Evolutionary conservation across 2,888 invertebrate genomes (phyloP).

Genomic region (Glyphotaelius pellucidus): DNA sequence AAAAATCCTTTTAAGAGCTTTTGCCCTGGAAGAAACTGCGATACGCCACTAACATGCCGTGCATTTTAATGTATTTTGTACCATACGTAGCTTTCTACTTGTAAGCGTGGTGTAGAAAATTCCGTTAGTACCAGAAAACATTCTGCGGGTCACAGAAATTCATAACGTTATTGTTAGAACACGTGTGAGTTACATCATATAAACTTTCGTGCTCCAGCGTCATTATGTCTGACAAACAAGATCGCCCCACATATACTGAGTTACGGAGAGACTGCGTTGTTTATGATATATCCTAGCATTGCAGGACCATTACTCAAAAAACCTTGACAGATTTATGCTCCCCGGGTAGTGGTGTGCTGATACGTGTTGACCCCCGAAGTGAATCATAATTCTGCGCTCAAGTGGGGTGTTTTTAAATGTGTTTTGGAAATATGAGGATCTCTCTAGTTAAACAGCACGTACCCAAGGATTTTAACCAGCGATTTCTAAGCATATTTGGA

Average conservation of each 20-base stretch:
- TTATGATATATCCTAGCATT: constrained; percentile 49
- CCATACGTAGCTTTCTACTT: not conserved
- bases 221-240: constrained; percentile 35
- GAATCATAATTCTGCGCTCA: constrained; percentile 24
- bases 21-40: not conserved
- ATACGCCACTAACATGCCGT: not conserved
- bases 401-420: constrained; percentile 6
- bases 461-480: too few species aligned
- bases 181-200: not conserved
- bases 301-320: constrained; percentile 60
- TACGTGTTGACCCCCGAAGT: constrained; percentile 55
- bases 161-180: not conserved
- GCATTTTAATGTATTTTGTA: not conserved
- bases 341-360: constrained; percentile 39
- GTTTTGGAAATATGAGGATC: not conserved
- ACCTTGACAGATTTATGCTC: constrained; percentile 58
- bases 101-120: not conserved
- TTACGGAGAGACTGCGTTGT: constrained; percentile 26
- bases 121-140: not conserved
- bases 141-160: not conserved
- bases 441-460: not conserved
- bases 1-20: not conserved
- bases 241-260: constrained; percentile 16
- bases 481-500: too few species aligned
- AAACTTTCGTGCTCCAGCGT: not conserved